Evolutionary conservation across 2,113 vertebrate species (phyloP), one percentile per base, ranked within the genome.

Genomic region (Puntigrus tetrazona): DNA sequence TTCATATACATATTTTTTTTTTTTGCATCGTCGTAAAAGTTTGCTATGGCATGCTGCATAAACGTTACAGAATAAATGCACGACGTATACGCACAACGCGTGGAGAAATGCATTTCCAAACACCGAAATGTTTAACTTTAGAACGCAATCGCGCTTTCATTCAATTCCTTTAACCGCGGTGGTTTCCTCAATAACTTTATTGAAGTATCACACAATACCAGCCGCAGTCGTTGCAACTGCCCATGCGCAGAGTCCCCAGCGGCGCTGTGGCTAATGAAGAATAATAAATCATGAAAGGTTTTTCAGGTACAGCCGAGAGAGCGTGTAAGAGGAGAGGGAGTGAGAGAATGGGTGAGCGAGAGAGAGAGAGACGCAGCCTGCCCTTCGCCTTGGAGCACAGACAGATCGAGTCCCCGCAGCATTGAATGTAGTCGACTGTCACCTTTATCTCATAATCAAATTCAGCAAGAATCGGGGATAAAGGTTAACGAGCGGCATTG

Each of bases 261-360:
- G 90, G 91, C 87, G 89, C 87, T 90, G 92, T 83, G 91, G 91
- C 93, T 95, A 95, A 96, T 94, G 94, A 95, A 95, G 93, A 95
- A 94, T 93, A 94, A 95, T 93, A 94, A 95, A 94, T 94, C 92
- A 93, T 91, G 92, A 93, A 94, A 94, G 90, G 91, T 86, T 92
- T 93, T 94, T 92, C 92, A 92, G 91, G 92, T 91, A 92, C 90
- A 89, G 88, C 91, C 88, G 87, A 88, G 88, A 89, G 87, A 88
- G 90, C 29, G 82, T 85, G 90, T 93, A 89, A 89, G 90, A 89
- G 91, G 91, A 91, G 92, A 52, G 86, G 82, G 87, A 87, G 76
- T 75, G 78, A 81, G 85, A 57, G 84, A 52, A 78, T 10, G 89
- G 84, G 86, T 88, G 90, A 87, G 93, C 88, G 83, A 86, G 82